Percentiles rank a stretch among this genome's conserved stretches.
These are phyloP conservation scores for Phylloscopus trochilus DNA, from an alignment of 2,113 vertebrate genomes.

Conservation along the genomic window DNA sequence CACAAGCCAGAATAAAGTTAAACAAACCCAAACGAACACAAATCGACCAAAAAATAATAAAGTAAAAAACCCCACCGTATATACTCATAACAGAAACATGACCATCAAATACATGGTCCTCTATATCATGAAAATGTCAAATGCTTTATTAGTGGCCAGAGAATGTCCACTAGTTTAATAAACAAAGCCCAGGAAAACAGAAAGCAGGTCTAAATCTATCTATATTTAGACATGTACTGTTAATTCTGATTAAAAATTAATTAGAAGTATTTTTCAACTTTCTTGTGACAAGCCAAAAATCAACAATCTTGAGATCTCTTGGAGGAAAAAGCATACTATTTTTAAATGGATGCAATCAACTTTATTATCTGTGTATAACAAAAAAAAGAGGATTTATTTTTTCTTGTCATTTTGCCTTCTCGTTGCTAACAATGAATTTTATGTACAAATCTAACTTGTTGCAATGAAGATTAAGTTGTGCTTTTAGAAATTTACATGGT, in stretches of 20 bases:
- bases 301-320: neutral
- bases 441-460: neutral
- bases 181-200: neutral
- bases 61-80: neutral
- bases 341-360: neutral
- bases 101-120: neutral
- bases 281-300: neutral
- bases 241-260: neutral
- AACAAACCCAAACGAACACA: neutral
- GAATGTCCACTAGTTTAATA: neutral
- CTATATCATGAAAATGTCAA: neutral
- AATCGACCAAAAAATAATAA: neutral
- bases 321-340: neutral
- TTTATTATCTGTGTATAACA: neutral
- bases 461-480: neutral
- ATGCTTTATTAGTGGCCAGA: neutral
- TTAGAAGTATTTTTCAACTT: neutral
- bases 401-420: neutral
- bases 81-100: neutral
- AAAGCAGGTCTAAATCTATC: neutral
- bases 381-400: neutral
- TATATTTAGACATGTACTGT: neutral
- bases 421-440: neutral
- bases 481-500: neutral
- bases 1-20: neutral